Percentiles rank a stretch among this genome's conserved stretches.
phyloP scores from a whole-genome alignment of 2,797 vertebrate species.

The Nasua narica region DNA sequence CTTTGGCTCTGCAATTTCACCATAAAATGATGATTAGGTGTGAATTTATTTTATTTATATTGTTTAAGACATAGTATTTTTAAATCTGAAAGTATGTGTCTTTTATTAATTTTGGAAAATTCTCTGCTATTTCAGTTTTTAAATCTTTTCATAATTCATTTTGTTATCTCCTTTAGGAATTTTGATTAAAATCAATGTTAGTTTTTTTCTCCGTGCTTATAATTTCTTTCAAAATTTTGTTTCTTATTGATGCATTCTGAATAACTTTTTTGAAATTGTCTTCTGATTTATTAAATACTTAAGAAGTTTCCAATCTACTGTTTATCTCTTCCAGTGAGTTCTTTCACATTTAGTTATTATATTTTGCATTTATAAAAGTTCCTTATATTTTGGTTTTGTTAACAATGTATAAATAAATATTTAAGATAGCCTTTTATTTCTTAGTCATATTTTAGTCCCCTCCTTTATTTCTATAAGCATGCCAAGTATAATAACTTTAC shows the following conservation, averaged over 20 bases:
- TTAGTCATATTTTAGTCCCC: background rate
- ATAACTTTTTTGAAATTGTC: background rate
- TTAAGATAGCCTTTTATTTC: background rate
- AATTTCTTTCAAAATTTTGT: background rate
- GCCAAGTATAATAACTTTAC: background rate
- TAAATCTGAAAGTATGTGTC: background rate
- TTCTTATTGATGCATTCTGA: background rate
- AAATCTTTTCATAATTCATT: background rate
- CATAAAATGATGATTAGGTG: background rate
- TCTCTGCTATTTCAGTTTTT: background rate
- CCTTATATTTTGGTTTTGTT: background rate
- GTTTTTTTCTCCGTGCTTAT: background rate
- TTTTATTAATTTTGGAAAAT: background rate
- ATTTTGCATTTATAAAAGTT: background rate
- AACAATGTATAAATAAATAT: background rate
- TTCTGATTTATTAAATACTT: background rate
- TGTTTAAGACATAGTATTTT: background rate
- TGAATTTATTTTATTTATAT: background rate
- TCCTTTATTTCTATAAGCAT: background rate
- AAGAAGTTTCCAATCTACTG: background rate
- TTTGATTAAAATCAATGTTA: background rate
- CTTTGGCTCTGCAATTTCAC: background rate
- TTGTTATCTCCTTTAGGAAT: background rate
- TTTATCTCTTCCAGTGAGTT: background rate
- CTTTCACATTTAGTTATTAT: background rate